These are phyloP conservation scores for Drosophila quinaria DNA, from an alignment of 2,888 invertebrate genomes.

Conservation along the genomic window DNA sequence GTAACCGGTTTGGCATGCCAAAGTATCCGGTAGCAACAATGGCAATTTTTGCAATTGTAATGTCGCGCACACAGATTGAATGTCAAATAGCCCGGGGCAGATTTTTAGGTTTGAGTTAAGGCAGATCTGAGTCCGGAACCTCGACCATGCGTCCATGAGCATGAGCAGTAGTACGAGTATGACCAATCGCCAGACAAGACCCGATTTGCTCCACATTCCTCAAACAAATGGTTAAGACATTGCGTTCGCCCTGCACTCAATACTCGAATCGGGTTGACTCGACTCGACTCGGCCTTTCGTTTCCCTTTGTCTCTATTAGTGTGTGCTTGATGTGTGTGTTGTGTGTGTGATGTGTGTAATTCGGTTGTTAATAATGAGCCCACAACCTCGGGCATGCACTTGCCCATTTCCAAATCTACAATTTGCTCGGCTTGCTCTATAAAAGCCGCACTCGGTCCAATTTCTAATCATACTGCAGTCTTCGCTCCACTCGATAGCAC, in stretches of 20 bases:
- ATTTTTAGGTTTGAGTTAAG: conserved; percentile 17
- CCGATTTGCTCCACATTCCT: conserved; percentile 75
- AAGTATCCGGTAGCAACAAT: conserved; percentile 81
- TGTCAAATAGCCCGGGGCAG: conserved; percentile 65
- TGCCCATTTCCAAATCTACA: conserved; percentile 23
- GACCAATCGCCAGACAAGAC: conserved; percentile 67
- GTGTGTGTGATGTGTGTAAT: conserved; percentile 29
- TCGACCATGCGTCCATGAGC: conserved; percentile 48
- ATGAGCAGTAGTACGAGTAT: conserved; percentile 56
- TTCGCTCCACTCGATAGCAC: conserved; percentile 49
- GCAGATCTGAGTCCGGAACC: conserved; percentile 59
- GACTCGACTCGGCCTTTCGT: conserved; percentile 43
- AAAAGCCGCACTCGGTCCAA: conserved; percentile 44
- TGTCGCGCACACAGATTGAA: conserved; percentile 79
- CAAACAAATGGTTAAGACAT: conserved; percentile 50
- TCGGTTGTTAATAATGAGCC: conserved; percentile 41
- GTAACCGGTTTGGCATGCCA: conserved; percentile 60
- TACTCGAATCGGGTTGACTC: conserved; percentile 8
- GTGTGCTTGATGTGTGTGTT: conserved; percentile 13
- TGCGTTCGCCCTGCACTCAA: conserved; percentile 50
- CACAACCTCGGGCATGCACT: conserved; percentile 58
- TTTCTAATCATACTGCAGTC: conserved; percentile 67
- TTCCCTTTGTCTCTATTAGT: conserved; percentile 39
- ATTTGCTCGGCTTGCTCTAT: conserved; percentile 49
- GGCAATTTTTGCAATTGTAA: conserved; percentile 71